Percentiles rank a stretch among this genome's conserved stretches.
Evolutionary conservation across 2,888 invertebrate genomes (phyloP).

Genomic region (Deilephila porcellus): DNA sequence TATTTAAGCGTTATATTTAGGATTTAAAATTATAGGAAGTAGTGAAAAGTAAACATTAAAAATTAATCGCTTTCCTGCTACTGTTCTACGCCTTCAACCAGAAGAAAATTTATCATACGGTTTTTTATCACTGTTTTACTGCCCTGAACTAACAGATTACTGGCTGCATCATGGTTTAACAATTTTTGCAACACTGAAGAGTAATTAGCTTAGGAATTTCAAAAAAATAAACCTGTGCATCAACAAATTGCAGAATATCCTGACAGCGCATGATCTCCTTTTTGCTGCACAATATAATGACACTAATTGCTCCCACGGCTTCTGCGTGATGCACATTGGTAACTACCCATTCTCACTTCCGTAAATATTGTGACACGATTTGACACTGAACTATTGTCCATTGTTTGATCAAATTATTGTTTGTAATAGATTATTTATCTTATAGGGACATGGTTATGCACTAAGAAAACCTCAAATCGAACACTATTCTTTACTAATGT

Average conservation of each 20-base stretch:
- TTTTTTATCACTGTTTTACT: too few relatives aligned
- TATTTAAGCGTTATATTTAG: too few relatives aligned
- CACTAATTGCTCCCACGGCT: slow-evolving; percentile 27
- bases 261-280: slow-evolving; percentile 37
- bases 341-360: slow-evolving; percentile 32
- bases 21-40: too few relatives aligned
- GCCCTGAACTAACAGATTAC: too few relatives aligned
- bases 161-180: too few relatives aligned
- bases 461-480: background rate
- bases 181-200: too few relatives aligned
- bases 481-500: background rate
- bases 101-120: too few relatives aligned
- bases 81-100: too few relatives aligned
- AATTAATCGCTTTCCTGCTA: too few relatives aligned
- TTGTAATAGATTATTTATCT: background rate
- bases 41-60: too few relatives aligned
- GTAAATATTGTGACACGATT: slow-evolving; percentile 9
- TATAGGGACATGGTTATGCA: background rate
- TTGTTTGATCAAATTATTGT: slow-evolving; percentile 22
- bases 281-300: slow-evolving; percentile 11
- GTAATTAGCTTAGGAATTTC: too few relatives aligned
- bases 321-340: slow-evolving; percentile 35
- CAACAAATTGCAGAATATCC: slow-evolving; percentile 30
- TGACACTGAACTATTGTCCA: slow-evolving; percentile 11
- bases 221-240: background rate